Percentiles rank a stretch among this genome's conserved stretches.
These are phyloP conservation scores for Ennomos quercinarius DNA, from an alignment of 2,888 invertebrate species.

Conservation along the genomic window DNA sequence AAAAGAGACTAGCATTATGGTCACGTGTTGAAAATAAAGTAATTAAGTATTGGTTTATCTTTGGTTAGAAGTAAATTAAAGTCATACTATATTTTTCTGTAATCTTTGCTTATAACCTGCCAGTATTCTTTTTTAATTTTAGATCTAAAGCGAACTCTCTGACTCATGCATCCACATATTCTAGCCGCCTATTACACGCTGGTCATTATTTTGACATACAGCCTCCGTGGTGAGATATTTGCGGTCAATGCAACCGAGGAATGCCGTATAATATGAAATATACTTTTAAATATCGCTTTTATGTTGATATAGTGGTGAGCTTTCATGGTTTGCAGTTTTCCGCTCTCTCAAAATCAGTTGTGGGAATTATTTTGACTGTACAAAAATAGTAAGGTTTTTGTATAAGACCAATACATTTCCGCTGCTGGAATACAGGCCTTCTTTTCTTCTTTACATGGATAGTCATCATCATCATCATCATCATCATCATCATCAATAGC, in stretches of 20 bases:
- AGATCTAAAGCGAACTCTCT: constrained; percentile 1
- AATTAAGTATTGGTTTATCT: no score
- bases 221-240: constrained; percentile 71
- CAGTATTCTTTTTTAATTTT: neutral
- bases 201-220: constrained; percentile 84
- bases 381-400: no score
- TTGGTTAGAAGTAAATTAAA: no score
- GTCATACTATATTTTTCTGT: no score
- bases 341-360: constrained; percentile 24
- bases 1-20: no score
- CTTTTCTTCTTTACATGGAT: no score
- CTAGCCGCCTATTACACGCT: constrained; percentile 63
- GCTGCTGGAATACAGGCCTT: no score
- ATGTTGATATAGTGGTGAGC: constrained; percentile 66
- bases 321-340: constrained; percentile 40
- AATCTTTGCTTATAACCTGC: no score
- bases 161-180: constrained; percentile 38
- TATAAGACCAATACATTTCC: no score
- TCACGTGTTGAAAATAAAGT: no score
- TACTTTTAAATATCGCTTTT: constrained; percentile 69
- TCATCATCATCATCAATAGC: no score
- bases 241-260: constrained; percentile 78
- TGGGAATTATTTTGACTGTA: constrained; percentile 22
- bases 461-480: no score
- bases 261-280: constrained; percentile 75